Evolutionary conservation across 2,888 invertebrate species (phyloP), one percentile per base, ranked within the genome.

Genomic region (Leptinotarsa rubiginosa): DNA sequence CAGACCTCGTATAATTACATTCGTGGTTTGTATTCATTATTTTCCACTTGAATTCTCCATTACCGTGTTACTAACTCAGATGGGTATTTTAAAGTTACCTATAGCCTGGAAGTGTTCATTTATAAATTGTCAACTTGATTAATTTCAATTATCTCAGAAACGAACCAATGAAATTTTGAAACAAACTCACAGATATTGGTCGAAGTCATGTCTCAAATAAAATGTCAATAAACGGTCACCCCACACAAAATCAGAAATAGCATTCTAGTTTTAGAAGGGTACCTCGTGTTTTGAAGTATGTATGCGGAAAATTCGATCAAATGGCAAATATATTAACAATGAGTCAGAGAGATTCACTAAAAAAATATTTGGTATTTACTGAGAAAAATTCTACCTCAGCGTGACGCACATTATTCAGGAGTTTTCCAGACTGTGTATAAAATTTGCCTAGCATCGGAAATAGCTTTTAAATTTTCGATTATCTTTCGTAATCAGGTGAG

Each of bases 261-360:
- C 62, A 56, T 25, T 15, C 31, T 62, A 41, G 31, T 62, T 31
- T 62, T 62, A 31, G 62, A 31, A 31, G 62, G 62, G 31, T 62
- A 62, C 31, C 62, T 62, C 31, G n/a, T 25, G 62, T 62, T 31
- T 56, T 56, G 18, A 20, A 16, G 62, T 31, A 31, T 31, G 62
- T 62, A 62, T 62, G 62, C 62, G 62, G 62, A 62, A 62, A 31
- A 62, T 62, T 62, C 41, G 41, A 62, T 62, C 62, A 62, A 31
- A 13, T 41, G 25, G 62, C 13, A 62, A 62, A 31, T 25, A 62
- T 62, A 62, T 62, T 18, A 62, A 41, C 62, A 62, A n/a, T 62
- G 62, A 62, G 62, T 62, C 62, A 62, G 31, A 62, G 62, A 62
- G 62, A 62, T 62, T 62, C 62, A 62, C 62, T 41, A 62, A 62